Base-by-base conservation (phyloP, 2,888 invertebrate species). In the Pollenia angustigena region DNA sequence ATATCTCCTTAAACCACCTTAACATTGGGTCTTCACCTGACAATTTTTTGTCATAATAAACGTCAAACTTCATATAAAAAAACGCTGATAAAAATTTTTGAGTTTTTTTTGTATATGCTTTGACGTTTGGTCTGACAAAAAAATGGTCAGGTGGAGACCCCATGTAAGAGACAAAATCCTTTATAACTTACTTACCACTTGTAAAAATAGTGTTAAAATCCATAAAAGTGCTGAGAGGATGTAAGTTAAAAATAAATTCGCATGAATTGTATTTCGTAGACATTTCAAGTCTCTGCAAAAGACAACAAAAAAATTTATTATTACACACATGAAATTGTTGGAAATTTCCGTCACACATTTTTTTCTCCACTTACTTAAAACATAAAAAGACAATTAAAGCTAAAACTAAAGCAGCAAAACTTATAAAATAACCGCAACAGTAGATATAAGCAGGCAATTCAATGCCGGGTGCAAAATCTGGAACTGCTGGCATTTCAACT, bases 181-280 rank as follows among this genome's bases (percentile, higher is more conserved):
- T 14, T 60, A n/a, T 42, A 40, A 18, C 14, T 4, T 32, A 82
- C 90, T 87, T 88, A 93, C 93, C 89, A 97, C 97, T 95, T 97
- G 97, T 92, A 97, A 94, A 88, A 95, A 95, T 91, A 97, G 95
- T 85, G 96, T 97, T 89, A 97, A 94, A 88, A 99, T 96, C 98
- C 98, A 99, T 93, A 97, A 95, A 89, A 97, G 95, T 88, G 97
- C 97, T 56, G 97, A 96, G 89, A 98, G 94, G 90, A 98, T 97
- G 92, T 98, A 98, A 0, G 98, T 98, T 90, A 97, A 95, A 95
- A 99, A 98, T 89, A 99, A 95, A 94, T 99, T 98, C 90, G 97
- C 97, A 93, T 99, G 99, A 90, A 99, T 98, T 89, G 96, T 97
- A 93, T 99, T 99, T 88, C 98, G 95, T 88, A 98, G 94, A 94